These are phyloP conservation scores for Laspeyria flexula DNA, from an alignment of 2,888 invertebrate genomes.

Conservation along the genomic window DNA sequence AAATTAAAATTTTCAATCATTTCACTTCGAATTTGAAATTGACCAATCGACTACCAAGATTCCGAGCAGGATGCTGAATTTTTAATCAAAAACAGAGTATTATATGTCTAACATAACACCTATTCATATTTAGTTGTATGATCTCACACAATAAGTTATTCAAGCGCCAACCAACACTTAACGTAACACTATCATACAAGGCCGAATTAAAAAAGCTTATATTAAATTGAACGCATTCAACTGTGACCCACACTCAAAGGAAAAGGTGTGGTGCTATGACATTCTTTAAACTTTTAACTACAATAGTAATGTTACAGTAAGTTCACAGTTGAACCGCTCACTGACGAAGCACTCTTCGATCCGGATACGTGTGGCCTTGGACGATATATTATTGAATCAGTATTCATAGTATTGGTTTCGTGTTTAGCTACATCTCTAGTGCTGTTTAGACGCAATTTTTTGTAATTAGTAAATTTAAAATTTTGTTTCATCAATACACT, in stretches of 20 bases:
- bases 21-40: too few species aligned
- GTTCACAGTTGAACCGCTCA: constrained; percentile 82
- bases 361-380: constrained; percentile 78
- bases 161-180: constrained; percentile 2
- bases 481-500: too few species aligned
- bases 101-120: too few species aligned
- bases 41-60: too few species aligned
- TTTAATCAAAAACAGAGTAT: too few species aligned
- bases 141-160: too few species aligned
- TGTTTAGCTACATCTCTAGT: background rate
- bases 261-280: constrained; percentile 72
- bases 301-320: constrained; percentile 60
- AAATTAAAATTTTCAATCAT: too few species aligned
- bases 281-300: constrained; percentile 66
- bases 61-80: too few species aligned
- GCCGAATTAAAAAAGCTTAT: constrained; percentile 32
- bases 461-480: too few species aligned
- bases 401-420: constrained; percentile 54
- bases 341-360: constrained; percentile 66
- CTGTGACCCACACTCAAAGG: constrained; percentile 54
- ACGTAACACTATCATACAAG: constrained; percentile 41
- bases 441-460: background rate
- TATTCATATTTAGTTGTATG: background rate
- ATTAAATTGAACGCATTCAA: constrained; percentile 43
- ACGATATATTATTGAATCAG: constrained; percentile 64